phyloP scores from a whole-genome alignment of 2,113 vertebrate species.

The Poeciliopsis retropinna region DNA sequence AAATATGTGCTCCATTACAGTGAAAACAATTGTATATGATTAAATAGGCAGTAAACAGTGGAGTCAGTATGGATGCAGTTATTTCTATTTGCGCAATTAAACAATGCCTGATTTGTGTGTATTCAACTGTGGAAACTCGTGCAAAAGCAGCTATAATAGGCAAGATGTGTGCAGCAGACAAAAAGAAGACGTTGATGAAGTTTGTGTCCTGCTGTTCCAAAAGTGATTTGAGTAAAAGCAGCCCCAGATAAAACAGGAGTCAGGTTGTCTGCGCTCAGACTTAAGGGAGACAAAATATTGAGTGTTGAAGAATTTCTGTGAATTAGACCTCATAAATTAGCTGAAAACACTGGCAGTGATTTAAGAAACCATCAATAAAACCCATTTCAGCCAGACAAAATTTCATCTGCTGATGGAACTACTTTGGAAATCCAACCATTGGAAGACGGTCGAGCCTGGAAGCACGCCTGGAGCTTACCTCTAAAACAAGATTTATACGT shows the following conservation, averaged over 20 bases:
- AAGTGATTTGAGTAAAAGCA: neutral
- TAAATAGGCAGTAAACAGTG: neutral
- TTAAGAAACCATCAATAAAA: neutral
- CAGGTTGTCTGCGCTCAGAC: slow-evolving; percentile 16
- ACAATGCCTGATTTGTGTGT: slow-evolving; percentile 9
- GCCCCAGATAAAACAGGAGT: slow-evolving; percentile 24
- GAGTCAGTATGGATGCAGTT: neutral
- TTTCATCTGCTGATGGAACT: neutral
- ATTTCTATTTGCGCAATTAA: neutral
- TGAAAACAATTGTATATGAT: neutral
- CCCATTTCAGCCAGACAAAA: slow-evolving; percentile 1
- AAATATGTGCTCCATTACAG: neutral
- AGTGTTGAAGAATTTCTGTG: neutral
- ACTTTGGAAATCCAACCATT: neutral
- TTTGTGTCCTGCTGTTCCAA: slow-evolving; percentile 1
- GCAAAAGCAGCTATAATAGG: slow-evolving; percentile 39
- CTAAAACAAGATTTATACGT: slow-evolving; percentile 16
- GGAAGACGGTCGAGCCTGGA: neutral
- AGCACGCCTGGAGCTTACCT: slow-evolving; percentile 11
- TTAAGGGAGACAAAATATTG: neutral
- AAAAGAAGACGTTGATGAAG: neutral
- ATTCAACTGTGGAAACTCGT: slow-evolving; percentile 3
- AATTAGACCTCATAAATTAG: neutral
- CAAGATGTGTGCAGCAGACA: slow-evolving; percentile 19
- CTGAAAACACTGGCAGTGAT: neutral